These are phyloP conservation scores for Terrapene triunguis DNA, from an alignment of 2,113 vertebrate genomes.

Conservation along the genomic window DNA sequence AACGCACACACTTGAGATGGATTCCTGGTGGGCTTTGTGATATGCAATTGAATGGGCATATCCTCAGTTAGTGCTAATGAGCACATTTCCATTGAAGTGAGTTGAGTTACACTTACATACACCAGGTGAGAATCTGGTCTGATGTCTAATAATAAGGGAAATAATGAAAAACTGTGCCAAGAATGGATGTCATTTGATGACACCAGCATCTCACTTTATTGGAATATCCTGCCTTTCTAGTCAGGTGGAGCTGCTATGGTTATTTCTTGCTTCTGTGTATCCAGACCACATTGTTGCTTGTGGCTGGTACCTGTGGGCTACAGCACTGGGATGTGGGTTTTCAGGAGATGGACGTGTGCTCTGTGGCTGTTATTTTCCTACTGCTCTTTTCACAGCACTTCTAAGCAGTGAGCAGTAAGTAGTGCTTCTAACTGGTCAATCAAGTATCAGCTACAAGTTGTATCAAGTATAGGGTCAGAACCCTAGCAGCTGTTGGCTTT, in stretches of 20 bases:
- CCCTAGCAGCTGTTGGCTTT: neutral
- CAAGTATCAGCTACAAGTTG: neutral
- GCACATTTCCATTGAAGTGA: rapidly evolving
- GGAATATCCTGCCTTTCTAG: neutral
- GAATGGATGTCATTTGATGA: neutral
- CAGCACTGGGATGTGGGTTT: neutral
- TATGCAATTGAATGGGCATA: rapidly evolving
- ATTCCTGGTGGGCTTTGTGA: neutral
- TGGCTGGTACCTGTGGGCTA: neutral
- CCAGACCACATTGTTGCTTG: neutral
- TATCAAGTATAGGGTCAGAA: neutral
- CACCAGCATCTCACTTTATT: neutral
- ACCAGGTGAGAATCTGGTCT: neutral
- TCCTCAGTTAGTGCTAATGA: neutral
- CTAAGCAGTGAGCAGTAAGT: neutral
- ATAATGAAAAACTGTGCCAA: neutral
- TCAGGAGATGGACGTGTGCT: neutral
- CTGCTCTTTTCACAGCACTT: neutral
- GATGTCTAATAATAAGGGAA: neutral
- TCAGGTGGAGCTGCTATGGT: neutral
- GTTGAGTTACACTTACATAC: neutral
- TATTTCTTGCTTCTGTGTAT: neutral
- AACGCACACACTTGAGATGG: neutral
- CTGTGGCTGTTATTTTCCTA: neutral
- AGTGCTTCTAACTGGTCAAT: neutral